phyloP scores from a whole-genome alignment of 2,888 invertebrate genomes.

The Dascillus cervinus region DNA sequence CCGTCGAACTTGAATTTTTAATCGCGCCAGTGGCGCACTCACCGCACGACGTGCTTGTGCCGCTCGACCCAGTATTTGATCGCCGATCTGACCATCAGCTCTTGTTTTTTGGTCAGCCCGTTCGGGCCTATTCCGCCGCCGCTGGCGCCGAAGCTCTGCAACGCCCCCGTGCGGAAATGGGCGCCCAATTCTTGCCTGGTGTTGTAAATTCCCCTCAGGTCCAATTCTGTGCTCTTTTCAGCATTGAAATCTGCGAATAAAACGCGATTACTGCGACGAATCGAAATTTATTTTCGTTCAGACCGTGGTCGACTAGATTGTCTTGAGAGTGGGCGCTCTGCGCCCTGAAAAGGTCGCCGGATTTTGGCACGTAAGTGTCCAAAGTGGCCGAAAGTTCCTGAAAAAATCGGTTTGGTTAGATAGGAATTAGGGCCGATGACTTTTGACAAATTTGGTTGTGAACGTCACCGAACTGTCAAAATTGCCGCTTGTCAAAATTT shows the following conservation, averaged over 20 bases:
- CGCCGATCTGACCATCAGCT: conserved; percentile 75
- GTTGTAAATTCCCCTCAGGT: conserved; percentile 67
- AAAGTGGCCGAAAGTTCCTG: conserved; percentile 70
- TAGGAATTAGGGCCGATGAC: background rate
- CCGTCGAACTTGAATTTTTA: background rate
- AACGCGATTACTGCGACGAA: no score
- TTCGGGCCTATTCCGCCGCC: conserved; percentile 61
- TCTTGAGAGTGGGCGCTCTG: conserved; percentile 42
- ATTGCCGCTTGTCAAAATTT: no score
- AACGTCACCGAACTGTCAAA: no score
- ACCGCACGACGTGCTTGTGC: conserved; percentile 84
- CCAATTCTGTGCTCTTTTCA: conserved; percentile 48
- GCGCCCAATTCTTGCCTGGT: conserved; percentile 73
- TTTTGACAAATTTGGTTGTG: no score
- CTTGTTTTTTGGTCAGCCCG: conserved; percentile 74
- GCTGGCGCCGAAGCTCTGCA: conserved; percentile 53
- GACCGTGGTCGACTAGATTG: conserved; percentile 30
- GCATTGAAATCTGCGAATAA: conserved; percentile 35
- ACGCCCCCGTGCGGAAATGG: conserved; percentile 59
- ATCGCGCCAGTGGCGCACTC: conserved; percentile 15
- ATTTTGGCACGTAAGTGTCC: conserved; percentile 69
- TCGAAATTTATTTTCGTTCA: conserved; percentile 2
- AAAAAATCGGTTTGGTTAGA: conserved; percentile 9
- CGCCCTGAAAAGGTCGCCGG: conserved; percentile 61
- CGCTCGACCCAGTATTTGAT: conserved; percentile 88